Evolutionary conservation across 2,888 invertebrate species (phyloP), one percentile per base, ranked within the genome.

Genomic region (Nephrocerus scutellatus): DNA sequence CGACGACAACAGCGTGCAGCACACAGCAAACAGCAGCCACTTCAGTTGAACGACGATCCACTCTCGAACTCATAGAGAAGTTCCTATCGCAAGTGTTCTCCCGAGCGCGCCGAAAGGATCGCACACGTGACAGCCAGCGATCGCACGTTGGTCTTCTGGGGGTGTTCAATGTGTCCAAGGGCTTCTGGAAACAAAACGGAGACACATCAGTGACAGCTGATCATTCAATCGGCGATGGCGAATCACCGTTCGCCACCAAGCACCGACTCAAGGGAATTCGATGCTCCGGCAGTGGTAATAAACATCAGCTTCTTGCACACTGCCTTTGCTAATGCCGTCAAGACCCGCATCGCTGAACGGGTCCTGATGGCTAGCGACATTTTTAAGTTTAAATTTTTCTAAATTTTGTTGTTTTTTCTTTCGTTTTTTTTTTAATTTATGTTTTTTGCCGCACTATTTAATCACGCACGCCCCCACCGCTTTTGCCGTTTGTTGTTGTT

Each of bases 241-340:
- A 52, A 21, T 48, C 57, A 9, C 55, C 56, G 0, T 62, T 67
- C 36, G 50, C 45, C 18, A 49, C 53, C 4, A 57, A 64, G 35
- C 67, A 67, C 48, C 57, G 66, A 5, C 48, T 68, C 6, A 68
- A 67, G 43, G 66, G 66, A 32, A 66, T 66, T 43, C 61, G 62
- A 35, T 60, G 62, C 57, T 63, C 62, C 52, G 66, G 65, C 58
- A 62, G 62, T 59, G 66, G 62, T 63, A 65, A 57, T 54, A 37
- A 35, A 18, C 9, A 30, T 23, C 19, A 14, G 7, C 14, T 21
- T 28, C 13, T n/a, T 33, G n/a, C n/a, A n/a, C n/a, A n/a, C n/a
- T n/a, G n/a, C n/a, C n/a, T n/a, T n/a, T n/a, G n/a, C n/a, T n/a
- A n/a, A n/a, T n/a, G n/a, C n/a, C n/a, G n/a, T n/a, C n/a, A n/a